Conservation (phyloP, 1,140 invertebrate genomes). For the Proctacanthus coquilletti region DNA sequence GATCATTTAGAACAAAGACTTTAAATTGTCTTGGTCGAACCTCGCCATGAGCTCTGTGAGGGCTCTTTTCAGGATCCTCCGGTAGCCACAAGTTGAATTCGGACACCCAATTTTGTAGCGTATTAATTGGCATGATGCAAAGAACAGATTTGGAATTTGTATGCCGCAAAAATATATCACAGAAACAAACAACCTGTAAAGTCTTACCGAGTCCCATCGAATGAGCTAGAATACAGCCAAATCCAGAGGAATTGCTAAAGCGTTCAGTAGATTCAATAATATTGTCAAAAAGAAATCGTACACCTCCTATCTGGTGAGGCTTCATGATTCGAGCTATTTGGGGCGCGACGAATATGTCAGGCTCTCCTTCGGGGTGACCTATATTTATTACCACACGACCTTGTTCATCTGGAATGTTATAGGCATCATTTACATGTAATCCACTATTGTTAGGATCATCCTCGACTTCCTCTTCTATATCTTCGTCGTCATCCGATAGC, state of each 20-base stretch:
- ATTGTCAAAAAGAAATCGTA: slow-evolving; percentile 92
- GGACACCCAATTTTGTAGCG: slow-evolving; percentile 93
- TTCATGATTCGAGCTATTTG: slow-evolving; percentile 88
- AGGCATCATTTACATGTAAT: slow-evolving; percentile 78
- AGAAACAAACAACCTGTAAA: slow-evolving; percentile 89
- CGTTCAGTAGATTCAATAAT: slow-evolving; percentile 82
- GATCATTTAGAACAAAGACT: slow-evolving; percentile 84
- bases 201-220: slow-evolving; percentile 99
- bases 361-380: slow-evolving; percentile 83
- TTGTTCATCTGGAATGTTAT: slow-evolving; percentile 81
- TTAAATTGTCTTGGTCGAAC: slow-evolving; percentile 66
- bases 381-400: slow-evolving; percentile 90
- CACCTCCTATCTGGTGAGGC: slow-evolving; percentile 94
- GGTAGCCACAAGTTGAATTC: slow-evolving; percentile 97
- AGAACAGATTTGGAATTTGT: slow-evolving; percentile 79
- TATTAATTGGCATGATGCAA: slow-evolving; percentile 98
- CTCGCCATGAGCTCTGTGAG: slow-evolving; percentile 39
- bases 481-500: slow-evolving; percentile 43
- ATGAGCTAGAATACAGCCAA: slow-evolving; percentile 96
- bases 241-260: slow-evolving; percentile 78
- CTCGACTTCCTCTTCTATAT: slow-evolving; percentile 35
- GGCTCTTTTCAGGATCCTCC: slow-evolving; percentile 34
- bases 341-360: slow-evolving; percentile 84
- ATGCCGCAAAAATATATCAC: slow-evolving; percentile 85
- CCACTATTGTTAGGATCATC: slow-evolving; percentile 51